Evolutionary conservation across 2,113 vertebrate species (phyloP), one percentile per base, ranked within the genome.

Genomic region (Halcyon senegalensis): DNA sequence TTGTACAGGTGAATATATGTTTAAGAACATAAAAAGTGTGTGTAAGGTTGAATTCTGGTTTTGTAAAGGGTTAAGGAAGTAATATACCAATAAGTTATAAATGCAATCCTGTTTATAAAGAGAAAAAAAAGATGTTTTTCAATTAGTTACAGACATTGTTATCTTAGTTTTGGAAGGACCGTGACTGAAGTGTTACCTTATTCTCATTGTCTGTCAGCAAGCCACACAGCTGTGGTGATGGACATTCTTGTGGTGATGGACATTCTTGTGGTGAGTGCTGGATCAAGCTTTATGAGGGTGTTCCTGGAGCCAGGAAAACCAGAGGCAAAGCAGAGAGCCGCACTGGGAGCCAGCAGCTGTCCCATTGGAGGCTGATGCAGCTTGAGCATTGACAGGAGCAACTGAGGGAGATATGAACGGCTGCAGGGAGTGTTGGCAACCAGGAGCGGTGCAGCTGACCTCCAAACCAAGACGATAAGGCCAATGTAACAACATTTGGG

Each of bases 31-130:
- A 67, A 63, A 41, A 64, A 24, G 3, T 20, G 1, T 14, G 30
- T 30, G 9, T 24, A 12, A 18, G 7, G 10, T 6, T 17, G 30
- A 74, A 43, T 9, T 60, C 10, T 20, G 23, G 19, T 70, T 58
- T 9, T 39, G 13, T 39, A 28, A 58, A 33, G 20, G 1, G 7
- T 67, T 53, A 11, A 10, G 8, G 46, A n/a, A 59, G 2, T 8
- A 67, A 33, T 44, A 43, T 4, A 37, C 4, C 8, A n/a, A 0
- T 12, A 50, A 74, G 1, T 9, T 13, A 4, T 3, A 60, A 56
- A 41, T 16, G 6, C 7, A 66, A 39, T n/a, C 4, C 2, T 4
- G 10, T 30, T 70, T 74, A 50, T 11, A 41, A 37, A 31, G 10
- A 37, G 20, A 8, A 13, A 43, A 17, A 19, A 33, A 16, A 48